phyloP scores from a whole-genome alignment of 53 echinoderm and acorn worm species.

The Paelopatides confundens region DNA sequence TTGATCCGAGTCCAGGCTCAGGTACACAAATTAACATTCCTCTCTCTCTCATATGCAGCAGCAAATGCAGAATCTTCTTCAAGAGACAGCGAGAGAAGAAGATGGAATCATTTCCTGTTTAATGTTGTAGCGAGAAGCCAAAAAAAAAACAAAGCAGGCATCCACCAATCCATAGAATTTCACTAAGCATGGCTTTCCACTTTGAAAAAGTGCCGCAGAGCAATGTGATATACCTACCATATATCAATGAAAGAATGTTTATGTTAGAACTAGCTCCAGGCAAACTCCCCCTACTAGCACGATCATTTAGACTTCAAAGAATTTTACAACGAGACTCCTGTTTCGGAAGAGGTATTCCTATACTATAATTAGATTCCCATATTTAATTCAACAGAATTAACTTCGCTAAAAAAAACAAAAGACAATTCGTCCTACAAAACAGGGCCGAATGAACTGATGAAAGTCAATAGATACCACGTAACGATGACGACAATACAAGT shows the following conservation, averaged over 20 bases:
- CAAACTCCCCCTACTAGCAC: not conserved
- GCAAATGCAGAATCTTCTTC: not conserved
- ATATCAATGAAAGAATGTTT: not conserved
- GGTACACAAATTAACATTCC: not conserved
- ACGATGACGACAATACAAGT: too few relatives aligned
- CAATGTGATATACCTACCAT: not conserved
- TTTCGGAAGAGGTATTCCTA: not conserved
- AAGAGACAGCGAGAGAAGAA: not conserved
- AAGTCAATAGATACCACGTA: too few relatives aligned
- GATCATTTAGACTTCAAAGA: not conserved
- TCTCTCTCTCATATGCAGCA: not conserved
- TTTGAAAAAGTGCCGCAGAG: not conserved
- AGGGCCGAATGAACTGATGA: too few relatives aligned
- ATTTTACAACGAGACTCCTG: not conserved
- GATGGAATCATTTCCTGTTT: not conserved
- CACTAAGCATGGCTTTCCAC: not conserved
- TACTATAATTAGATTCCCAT: not conserved
- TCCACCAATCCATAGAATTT: not conserved
- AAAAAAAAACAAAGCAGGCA: not conserved
- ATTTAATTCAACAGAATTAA: too few relatives aligned
- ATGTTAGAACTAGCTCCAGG: slow-evolving; percentile 8
- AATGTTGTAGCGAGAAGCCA: not conserved
- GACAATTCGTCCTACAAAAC: too few relatives aligned
- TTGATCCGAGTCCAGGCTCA: not conserved
- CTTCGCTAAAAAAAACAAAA: too few relatives aligned